Conservation (phyloP, 2,888 invertebrate genomes). For the Asteroscopus sphinx region DNA sequence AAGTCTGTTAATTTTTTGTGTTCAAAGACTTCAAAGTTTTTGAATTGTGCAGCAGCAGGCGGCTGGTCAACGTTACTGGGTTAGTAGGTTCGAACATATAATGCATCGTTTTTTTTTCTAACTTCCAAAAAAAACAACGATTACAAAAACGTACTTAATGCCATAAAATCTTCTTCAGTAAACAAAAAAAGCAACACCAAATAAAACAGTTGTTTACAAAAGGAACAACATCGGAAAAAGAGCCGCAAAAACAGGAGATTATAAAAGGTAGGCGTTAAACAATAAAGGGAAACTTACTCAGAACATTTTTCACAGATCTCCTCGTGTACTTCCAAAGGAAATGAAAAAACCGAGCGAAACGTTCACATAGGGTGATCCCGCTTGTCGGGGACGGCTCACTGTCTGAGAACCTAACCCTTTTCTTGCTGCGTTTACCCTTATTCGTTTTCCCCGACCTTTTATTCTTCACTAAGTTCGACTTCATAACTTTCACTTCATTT, state of each 20-base stretch:
- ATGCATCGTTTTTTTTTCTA: no score
- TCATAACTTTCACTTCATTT: slow-evolving; percentile 76
- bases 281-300: slow-evolving; percentile 73
- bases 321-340: slow-evolving; percentile 77
- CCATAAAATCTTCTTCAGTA: neutral
- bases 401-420: slow-evolving; percentile 82
- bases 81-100: no score
- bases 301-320: slow-evolving; percentile 70
- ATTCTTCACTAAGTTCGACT: slow-evolving; percentile 76
- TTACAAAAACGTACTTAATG: no score
- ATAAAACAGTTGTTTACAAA: slow-evolving; percentile 26
- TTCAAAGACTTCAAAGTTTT: no score
- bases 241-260: slow-evolving; percentile 37
- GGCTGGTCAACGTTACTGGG: no score
- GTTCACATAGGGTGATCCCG: slow-evolving; percentile 70
- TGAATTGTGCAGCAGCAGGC: no score
- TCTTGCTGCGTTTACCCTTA: slow-evolving; percentile 69
- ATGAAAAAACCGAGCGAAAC: slow-evolving; percentile 75
- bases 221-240: slow-evolving; percentile 23
- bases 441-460: slow-evolving; percentile 68
- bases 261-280: slow-evolving; percentile 48
- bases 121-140: no score
- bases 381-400: slow-evolving; percentile 61
- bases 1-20: no score
- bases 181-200: slow-evolving; percentile 13